Base-by-base conservation (phyloP, 1,140 invertebrate genomes). In the Atta colombica region DNA sequence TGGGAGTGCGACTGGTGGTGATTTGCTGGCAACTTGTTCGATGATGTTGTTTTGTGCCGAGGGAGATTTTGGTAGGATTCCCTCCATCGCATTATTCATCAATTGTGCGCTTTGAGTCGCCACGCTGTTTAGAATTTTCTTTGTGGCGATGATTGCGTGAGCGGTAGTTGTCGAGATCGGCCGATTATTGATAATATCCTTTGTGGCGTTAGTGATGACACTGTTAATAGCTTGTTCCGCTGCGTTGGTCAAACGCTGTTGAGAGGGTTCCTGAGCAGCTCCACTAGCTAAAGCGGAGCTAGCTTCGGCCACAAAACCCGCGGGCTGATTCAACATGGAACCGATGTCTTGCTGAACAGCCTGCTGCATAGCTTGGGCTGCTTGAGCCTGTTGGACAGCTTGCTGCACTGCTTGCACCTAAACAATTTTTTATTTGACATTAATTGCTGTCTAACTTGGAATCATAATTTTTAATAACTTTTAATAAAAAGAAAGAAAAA, bases 401-500 rank as follows among this genome's bases (percentile, higher is more conserved):
- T 96, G 96, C 80, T 96, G 96, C 3, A 96, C 96, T 18, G 96
- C 96, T 91, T 96, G 96, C 0, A 95, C 95, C 88, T 92, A 88
- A 7, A 61, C 74, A 12, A 74, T n/a, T 82, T 82, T 61, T 60
- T 21, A 3, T 49, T 55, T 39, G 0, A 82, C 0, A 39, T 71
- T 1, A 68, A 21, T 49, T 31, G 7, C 16, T 53, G 25, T 12
- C 3, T 31, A 58, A 63, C 65, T 49, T 65, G 25, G 4, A 58
- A 80, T 16, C 2, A 14, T 31, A 18, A 39, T 61, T 77, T 61
- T 45, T 53, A 80, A 68, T 66, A 35, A 78, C 2, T n/a, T n/a
- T n/a, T 49, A 35, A 45, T 28, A 49, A 4, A 31, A 16, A 31
- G 7, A 35, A 8, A 18, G 28, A 35, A 3, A 10, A 31, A 2